Evolutionary conservation across 2,888 invertebrate genomes (phyloP).

Genomic region (Cerastis rubricosa): DNA sequence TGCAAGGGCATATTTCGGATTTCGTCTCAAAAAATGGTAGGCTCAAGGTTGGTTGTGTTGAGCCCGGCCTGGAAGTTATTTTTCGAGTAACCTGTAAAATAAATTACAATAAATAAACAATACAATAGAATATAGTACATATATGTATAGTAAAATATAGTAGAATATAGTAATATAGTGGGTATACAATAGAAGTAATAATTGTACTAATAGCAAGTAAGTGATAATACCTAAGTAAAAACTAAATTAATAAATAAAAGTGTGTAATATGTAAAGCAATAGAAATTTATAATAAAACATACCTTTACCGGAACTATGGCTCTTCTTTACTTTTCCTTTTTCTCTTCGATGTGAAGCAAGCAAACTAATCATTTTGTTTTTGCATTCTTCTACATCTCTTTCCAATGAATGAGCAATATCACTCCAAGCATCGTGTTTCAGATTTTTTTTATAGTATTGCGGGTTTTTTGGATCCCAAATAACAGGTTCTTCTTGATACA

Average conservation of each 20-base stretch:
- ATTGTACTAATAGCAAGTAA: constrained; percentile 55
- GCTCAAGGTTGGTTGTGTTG: no score
- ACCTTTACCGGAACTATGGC: constrained; percentile 51
- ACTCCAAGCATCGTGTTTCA: constrained; percentile 56
- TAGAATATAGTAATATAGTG: constrained; percentile 39
- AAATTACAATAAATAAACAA: no score
- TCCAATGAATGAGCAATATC: constrained; percentile 60
- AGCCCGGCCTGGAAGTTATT: no score
- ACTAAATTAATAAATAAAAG: constrained; percentile 53
- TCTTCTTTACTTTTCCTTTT: constrained; percentile 52
- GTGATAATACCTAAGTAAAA: constrained; percentile 55
- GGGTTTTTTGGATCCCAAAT: no score
- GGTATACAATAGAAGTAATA: constrained; percentile 52
- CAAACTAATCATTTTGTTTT: constrained; percentile 57
- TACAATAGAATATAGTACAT: no score
- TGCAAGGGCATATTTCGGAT: no score
- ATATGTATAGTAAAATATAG: no score
- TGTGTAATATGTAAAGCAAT: constrained; percentile 55
- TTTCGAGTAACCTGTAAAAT: no score
- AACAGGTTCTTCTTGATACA: no score
- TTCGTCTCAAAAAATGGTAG: no score
- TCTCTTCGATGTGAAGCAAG: constrained; percentile 50
- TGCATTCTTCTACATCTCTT: constrained; percentile 58
- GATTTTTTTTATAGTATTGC: constrained; percentile 20
- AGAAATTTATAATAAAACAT: constrained; percentile 53